Evolutionary conservation across 1,140 invertebrate genomes (phyloP).

Genomic region (Drosophila sturtevanti): DNA sequence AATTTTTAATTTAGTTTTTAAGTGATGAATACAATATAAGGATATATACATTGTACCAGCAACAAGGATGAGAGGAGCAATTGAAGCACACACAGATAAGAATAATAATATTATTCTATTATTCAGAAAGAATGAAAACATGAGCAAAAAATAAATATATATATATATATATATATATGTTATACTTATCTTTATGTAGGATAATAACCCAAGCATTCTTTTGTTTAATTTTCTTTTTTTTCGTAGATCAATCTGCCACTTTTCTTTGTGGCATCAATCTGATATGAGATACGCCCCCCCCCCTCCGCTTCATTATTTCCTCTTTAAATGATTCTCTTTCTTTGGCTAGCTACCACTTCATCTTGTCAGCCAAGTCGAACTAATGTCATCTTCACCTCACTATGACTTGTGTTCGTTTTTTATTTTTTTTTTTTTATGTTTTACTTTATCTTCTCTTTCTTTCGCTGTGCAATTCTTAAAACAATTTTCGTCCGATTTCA

Average conservation of each 20-base stretch:
- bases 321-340: background rate
- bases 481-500: slow-evolving; percentile 61
- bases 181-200: background rate
- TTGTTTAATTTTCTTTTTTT: too few species aligned
- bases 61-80: too few species aligned
- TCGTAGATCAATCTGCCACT: background rate
- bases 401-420: background rate
- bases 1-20: too few species aligned
- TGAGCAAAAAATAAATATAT: too few species aligned
- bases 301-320: background rate
- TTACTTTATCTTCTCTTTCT: slow-evolving; percentile 5
- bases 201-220: background rate
- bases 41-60: too few species aligned
- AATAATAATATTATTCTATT: background rate
- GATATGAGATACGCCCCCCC: background rate
- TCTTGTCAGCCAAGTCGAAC: background rate
- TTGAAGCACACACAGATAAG: too few species aligned
- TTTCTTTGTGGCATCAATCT: background rate
- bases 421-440: background rate
- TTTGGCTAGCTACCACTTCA: background rate
- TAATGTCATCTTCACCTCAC: slow-evolving; percentile 1
- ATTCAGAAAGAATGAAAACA: too few species aligned
- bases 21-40: too few species aligned
- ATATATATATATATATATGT: too few species aligned
- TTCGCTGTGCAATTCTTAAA: slow-evolving; percentile 57